Evolutionary conservation across 2,113 vertebrate genomes (phyloP), one percentile per base, ranked within the genome.

Genomic region (Sarotherodon lohbergeri): DNA sequence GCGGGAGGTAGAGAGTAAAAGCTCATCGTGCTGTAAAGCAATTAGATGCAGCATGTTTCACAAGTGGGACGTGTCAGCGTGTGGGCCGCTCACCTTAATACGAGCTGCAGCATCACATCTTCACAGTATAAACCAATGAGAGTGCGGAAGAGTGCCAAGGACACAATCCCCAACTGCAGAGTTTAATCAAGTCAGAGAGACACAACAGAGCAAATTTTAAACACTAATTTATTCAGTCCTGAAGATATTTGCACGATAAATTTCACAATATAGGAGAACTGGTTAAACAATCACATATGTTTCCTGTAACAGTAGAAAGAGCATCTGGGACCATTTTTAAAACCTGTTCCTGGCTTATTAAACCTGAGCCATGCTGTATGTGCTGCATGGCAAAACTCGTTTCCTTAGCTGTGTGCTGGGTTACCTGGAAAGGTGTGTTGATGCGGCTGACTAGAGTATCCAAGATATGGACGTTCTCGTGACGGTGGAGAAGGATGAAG

Each of bases 81-180:
- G 73, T 36, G 83, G 43, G 82, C 17, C 9, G 61, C 94, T 96
- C 73, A 99, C 99, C 98, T 98, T 93, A 99, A 89, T 92, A 99
- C 87, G 5, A 99, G 97, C 83, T 99, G 98, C 84, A 99, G 92
- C 98, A 99, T 99, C 93, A 99, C 98, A 79, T 99, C 98, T 95
- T 99, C 98, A 94, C 98, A 99, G 89, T 98, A 97, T 83, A 99
- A 96, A 71, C 97, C 96, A 85, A 99, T 98, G 52, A 99, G 98
- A 0, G 98, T 99, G 93, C 97, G 97, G 95, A 99, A 99, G 80
- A 99, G 96, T 0, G 97, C 98, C 94, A 99, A 95, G 27, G 98
- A 99, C 86, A 99, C 98, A 12, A 97, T 98, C 88, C 98, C 99
- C 88, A 99, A 93, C 98, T 99, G 94, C 17, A 92, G 96, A 90